A percentile compares a stretch with the other conserved stretches of the same genome.
Evolutionary conservation across 2,888 invertebrate genomes (phyloP).

Genomic region (Zaprionus lineosus): DNA sequence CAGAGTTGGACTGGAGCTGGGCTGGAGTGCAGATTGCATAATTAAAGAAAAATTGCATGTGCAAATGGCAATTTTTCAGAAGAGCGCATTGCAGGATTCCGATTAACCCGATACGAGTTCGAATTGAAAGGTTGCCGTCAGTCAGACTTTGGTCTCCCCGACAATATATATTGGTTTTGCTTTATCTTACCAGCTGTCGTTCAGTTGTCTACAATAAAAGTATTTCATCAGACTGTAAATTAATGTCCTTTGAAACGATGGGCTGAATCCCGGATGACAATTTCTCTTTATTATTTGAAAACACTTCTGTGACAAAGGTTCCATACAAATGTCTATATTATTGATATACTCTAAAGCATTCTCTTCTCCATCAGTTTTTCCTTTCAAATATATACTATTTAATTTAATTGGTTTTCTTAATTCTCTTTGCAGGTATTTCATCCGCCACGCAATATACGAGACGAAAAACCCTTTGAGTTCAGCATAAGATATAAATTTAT

Average conservation of each 20-base stretch:
- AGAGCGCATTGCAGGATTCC: constrained; percentile 14
- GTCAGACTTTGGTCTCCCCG: too few species aligned
- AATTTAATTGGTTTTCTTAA: constrained; percentile 16
- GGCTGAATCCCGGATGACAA: too few species aligned
- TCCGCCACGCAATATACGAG: constrained; percentile 87
- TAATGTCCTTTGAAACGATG: constrained; percentile 30
- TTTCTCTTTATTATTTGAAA: too few species aligned
- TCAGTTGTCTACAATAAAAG: constrained; percentile 40
- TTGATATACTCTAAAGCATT: background rate
- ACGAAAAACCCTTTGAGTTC: constrained; percentile 90
- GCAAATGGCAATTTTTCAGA: constrained; percentile 34
- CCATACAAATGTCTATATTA: too few species aligned
- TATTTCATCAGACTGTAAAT: constrained; percentile 27
- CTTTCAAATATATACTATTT: constrained; percentile 9
- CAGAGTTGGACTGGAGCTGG: too few species aligned
- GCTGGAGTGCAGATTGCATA: constrained; percentile 58
- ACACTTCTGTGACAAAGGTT: too few species aligned
- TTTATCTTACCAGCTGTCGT: constrained; percentile 29
- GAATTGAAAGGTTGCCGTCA: constrained; percentile 12
- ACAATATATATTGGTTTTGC: constrained; percentile 11
- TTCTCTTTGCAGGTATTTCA: constrained; percentile 81
- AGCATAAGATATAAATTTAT: constrained; percentile 92
- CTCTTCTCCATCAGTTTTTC: background rate
- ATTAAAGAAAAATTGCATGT: constrained; percentile 58
- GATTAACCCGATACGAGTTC: constrained; percentile 25